Evolutionary conservation across 2,797 vertebrate genomes (phyloP), one percentile per base, ranked within the genome.

Genomic region (Poeciliopsis gracilis): DNA sequence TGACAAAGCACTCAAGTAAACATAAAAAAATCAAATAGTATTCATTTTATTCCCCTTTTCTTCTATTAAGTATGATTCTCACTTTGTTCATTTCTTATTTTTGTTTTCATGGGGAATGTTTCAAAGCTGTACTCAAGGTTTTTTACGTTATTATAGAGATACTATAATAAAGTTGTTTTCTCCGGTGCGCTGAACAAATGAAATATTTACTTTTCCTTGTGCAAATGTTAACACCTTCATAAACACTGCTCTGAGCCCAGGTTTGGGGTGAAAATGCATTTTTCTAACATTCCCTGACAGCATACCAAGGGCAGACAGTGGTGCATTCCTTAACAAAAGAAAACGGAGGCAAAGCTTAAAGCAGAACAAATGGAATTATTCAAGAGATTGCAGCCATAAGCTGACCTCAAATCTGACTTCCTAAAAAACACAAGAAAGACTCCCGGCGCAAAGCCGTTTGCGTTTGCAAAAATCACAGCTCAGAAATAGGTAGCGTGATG

Each of bases 361-460:
- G 88, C 85, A 77, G 82, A 92, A 93, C 81, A 90, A 90, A 92
- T 73, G 77, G 85, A 92, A 94, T 91, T 90, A 89, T 91, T 93
- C 79, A 85, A 78, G 78, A 90, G 86, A 89, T 81, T 76, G 59
- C 76, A 80, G 82, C 77, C 51, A 61, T 84, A 77, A 76, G 77
- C 77, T 84, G 66, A 69, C 66, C 66, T 69, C 75, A 77, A 86
- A 78, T 80, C 75, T 30, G 75, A 82, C 61, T 82, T 51, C 85
- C 78, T 67, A 66, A 90, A 87, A 38, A 82, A 81, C 77, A 77
- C 1, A 87, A 80, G 85, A 79, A 72, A 80, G 75, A 83, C 73
- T 86, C 57, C 18, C 43, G 55, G 76, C 81, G 25, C 36, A 76
- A 61, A 80, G 33, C 77, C 83, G 49, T 66, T 46, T 72, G 79